Conservation (phyloP, 1,140 invertebrate genomes). For the Mactra quadrangularis region DNA sequence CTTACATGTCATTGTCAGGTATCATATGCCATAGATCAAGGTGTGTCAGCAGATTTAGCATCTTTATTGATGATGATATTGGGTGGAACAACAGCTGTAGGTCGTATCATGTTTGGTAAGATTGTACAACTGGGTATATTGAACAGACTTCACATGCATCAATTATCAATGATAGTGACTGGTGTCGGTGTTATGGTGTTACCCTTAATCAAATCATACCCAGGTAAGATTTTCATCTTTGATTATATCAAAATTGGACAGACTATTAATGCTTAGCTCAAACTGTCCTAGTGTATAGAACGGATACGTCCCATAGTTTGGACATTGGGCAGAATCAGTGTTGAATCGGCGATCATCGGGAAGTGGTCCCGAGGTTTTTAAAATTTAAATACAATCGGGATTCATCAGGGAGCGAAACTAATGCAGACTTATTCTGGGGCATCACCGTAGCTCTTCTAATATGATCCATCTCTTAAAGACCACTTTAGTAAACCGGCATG, state of each 20-base stretch:
- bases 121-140: constrained; percentile 70
- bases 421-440: too few species aligned
- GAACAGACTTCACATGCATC: constrained; percentile 75
- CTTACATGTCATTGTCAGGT: constrained; percentile 73
- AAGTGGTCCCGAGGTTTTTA: too few species aligned
- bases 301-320: too few species aligned
- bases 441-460: too few species aligned
- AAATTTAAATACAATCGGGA: too few species aligned
- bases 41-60: constrained; percentile 67
- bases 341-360: too few species aligned
- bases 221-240: constrained; percentile 25
- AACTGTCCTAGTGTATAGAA: too few species aligned
- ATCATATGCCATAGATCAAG: constrained; percentile 70
- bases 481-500: too few species aligned
- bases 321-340: too few species aligned
- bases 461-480: too few species aligned
- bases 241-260: background rate
- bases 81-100: constrained; percentile 72
- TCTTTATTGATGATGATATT: constrained; percentile 72
- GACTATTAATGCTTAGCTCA: too few species aligned
- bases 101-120: constrained; percentile 75
- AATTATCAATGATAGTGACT: constrained; percentile 74
- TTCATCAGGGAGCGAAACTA: too few species aligned
- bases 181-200: constrained; percentile 74
- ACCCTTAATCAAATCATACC: constrained; percentile 70